phyloP scores from a whole-genome alignment of 2,113 vertebrate species.

The Gymnorhina tibicen region DNA sequence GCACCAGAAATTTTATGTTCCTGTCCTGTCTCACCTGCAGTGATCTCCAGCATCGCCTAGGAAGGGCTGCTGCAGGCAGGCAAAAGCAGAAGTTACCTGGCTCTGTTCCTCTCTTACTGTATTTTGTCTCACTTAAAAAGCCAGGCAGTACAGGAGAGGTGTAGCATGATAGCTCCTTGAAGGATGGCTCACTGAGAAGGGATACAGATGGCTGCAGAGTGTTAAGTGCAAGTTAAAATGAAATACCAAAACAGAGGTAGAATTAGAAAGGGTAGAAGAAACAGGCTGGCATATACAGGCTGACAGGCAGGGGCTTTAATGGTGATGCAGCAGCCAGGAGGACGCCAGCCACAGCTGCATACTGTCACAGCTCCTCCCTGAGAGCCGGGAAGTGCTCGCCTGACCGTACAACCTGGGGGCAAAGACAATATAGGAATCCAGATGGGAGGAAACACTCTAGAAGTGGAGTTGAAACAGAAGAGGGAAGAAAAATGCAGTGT shows the following conservation, averaged over 20 bases:
- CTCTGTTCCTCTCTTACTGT: background rate
- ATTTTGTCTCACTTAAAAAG: background rate
- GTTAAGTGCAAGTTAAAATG: background rate
- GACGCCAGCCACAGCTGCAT: background rate
- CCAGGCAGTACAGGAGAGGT: background rate
- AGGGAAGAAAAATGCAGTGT: background rate
- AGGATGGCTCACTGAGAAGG: background rate
- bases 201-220: background rate
- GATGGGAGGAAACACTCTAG: background rate
- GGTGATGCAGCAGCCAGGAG: background rate
- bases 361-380: background rate
- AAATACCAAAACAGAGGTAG: background rate
- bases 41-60: accelerated
- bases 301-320: background rate
- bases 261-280: background rate
- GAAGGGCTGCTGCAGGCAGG: background rate
- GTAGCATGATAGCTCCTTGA: background rate
- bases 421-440: background rate
- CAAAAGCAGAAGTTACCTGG: background rate
- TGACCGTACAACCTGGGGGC: background rate
- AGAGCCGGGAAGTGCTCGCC: accelerated
- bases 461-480: background rate
- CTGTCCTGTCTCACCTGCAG: background rate
- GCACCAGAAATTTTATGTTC: background rate
- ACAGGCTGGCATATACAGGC: background rate